These are phyloP conservation scores for Antechinus flavipes DNA, from an alignment of 2,113 vertebrate genomes.

Conservation along the genomic window DNA sequence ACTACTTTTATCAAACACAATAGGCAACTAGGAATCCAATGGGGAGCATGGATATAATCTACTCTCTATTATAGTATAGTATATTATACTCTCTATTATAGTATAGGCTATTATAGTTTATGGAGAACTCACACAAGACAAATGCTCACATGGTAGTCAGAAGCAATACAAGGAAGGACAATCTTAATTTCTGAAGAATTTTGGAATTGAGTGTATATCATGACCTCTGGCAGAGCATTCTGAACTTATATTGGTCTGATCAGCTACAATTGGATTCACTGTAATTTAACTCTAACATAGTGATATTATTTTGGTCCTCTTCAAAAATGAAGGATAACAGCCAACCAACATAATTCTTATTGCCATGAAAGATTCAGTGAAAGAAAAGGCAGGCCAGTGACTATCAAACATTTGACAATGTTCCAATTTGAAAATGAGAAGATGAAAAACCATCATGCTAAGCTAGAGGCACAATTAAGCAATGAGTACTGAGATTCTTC, in stretches of 20 bases:
- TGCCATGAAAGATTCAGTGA: neutral
- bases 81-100: no score
- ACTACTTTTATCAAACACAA: neutral
- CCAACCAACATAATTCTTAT: neutral
- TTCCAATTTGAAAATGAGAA: neutral
- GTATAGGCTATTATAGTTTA: neutral
- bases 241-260: no score
- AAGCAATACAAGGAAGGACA: no score
- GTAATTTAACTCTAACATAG: no score
- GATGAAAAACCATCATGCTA: neutral
- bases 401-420: neutral
- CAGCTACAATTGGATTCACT: no score
- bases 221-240: no score
- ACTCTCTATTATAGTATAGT: neutral
- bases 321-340: no score
- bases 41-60: neutral
- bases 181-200: no score
- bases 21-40: neutral
- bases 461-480: conserved; percentile 38
- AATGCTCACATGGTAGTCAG: no score
- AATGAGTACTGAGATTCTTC: neutral
- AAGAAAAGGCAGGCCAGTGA: neutral
- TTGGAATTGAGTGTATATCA: no score
- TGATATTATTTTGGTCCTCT: no score
- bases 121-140: no score